Base-by-base conservation (phyloP, 1,140 invertebrate species). In the Heliconius himera region DNA sequence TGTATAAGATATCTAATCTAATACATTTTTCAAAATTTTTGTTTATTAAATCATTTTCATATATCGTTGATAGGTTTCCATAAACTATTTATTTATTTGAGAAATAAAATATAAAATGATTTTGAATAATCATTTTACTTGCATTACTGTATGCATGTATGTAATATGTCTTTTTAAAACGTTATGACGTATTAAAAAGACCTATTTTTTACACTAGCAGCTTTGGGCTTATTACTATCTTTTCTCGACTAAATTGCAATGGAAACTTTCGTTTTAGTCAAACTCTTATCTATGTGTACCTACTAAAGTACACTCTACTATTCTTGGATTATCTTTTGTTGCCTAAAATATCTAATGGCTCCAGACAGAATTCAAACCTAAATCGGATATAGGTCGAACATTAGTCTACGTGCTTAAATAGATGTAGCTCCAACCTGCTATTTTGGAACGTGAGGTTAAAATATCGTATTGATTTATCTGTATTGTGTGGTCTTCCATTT, bases 391-490 rank as follows among this genome's bases (percentile, higher is more conserved):
- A 66, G 60, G 60, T 29, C 60, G 60, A 66, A 29, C 60, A 66
- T 66, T 66, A 66, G n/a, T 29, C 60, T 66, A 66, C 60, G 22
- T 66, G 26, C 60, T 26, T 66, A 66, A 66, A 66, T 66, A 66
- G 60, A 29, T 29, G 26, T n/a, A 66, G 56, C 56, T 26, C 13
- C 60, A 66, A 66, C 60, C 60, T 29, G 60, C 60, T 66, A 66
- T 66, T 66, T 66, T 66, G 26, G 60, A 66, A 66, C 60, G 60
- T 66, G 60, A 66, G 60, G 60, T 66, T 66, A 66, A 66, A 66
- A 66, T 66, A 66, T 66, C 60, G 60, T 66, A 66, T 66, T 66
- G 60, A 66, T 66, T 66, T 66, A 66, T 66, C 60, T 29, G 60
- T 66, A 66, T 66, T 66, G 60, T 66, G 60, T 66, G 60, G 26